Evolutionary conservation across 2,888 invertebrate species (phyloP).

Genomic region (Peribatodes rhomboidaria): DNA sequence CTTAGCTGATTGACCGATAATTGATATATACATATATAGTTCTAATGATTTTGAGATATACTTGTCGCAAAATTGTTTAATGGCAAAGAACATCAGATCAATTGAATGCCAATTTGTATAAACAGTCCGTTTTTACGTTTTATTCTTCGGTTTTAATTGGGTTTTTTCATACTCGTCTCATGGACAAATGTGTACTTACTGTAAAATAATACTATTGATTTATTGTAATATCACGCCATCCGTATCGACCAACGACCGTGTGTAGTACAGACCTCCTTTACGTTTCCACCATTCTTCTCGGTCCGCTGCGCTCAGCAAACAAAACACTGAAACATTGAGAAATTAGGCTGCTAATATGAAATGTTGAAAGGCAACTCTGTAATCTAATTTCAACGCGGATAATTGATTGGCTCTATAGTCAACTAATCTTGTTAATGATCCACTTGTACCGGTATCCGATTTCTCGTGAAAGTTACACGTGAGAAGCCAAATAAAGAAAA

Average conservation of each 20-base stretch:
- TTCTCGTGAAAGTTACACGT: conserved; percentile 40
- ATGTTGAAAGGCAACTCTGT: conserved; percentile 27
- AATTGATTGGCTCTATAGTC: conserved; percentile 49
- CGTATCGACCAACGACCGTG: conserved; percentile 9
- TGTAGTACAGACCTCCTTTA: conserved; percentile 7
- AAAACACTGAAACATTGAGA: conserved; percentile 30
- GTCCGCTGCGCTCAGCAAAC: conserved; percentile 25
- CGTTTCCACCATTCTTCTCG: conserved; percentile 25
- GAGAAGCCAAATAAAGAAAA: conserved; percentile 23
- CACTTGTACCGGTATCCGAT: conserved; percentile 40
- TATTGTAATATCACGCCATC: conserved; percentile 1
- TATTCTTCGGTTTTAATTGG: too few species aligned
- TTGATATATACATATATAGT: too few species aligned
- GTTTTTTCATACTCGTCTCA: too few species aligned
- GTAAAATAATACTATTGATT: not conserved
- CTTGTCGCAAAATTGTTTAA: not conserved
- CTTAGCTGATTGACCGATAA: conserved; percentile 29
- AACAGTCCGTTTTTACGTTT: not conserved
- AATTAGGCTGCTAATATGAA: conserved; percentile 17
- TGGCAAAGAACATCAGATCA: not conserved
- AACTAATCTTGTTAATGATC: conserved; percentile 60
- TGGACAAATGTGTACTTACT: not conserved
- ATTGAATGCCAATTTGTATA: not conserved
- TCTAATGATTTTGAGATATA: conserved; percentile 17
- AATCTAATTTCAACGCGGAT: conserved; percentile 49